Evolutionary conservation across 1,140 invertebrate genomes (phyloP).

Genomic region (Protaetia brevitarsis): DNA sequence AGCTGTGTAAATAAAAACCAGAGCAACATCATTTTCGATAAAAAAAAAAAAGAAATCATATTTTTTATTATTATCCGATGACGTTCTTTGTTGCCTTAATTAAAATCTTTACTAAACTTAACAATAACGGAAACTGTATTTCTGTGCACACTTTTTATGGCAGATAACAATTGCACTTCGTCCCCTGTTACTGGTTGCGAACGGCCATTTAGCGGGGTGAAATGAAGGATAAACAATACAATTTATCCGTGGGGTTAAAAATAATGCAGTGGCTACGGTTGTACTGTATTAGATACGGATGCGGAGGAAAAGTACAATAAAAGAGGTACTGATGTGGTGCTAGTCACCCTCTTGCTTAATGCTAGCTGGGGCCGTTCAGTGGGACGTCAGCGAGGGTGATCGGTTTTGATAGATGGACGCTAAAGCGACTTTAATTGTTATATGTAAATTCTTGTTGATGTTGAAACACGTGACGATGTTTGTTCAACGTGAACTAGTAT

Average conservation of each 20-base stretch:
- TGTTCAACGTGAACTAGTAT: neutral
- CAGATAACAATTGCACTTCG: neutral
- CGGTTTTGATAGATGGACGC: constrained; percentile 31
- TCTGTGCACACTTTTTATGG: neutral
- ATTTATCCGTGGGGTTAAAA: constrained; percentile 30
- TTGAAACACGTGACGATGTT: constrained; percentile 10
- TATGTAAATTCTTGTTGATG: constrained; percentile 29
- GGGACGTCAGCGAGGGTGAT: constrained; percentile 22
- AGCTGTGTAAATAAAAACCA: too few relatives aligned
- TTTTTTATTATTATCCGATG: too few relatives aligned
- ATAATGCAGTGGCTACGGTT: constrained; percentile 32
- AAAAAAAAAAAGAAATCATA: too few relatives aligned
- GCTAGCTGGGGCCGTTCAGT: constrained; percentile 22
- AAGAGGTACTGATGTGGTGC: neutral
- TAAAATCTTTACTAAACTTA: too few relatives aligned
- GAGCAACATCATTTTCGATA: too few relatives aligned
- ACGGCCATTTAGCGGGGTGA: constrained; percentile 29
- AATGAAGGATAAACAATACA: constrained; percentile 31
- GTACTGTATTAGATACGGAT: constrained; percentile 30
- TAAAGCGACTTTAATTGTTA: constrained; percentile 35
- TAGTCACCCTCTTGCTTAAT: constrained; percentile 25
- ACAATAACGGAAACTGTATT: too few relatives aligned
- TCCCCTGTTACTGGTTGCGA: constrained; percentile 5
- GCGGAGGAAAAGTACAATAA: constrained; percentile 25
- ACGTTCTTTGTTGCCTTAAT: too few relatives aligned